Conservation (phyloP, 1,140 invertebrate species). For the Metaphire vulgaris region DNA sequence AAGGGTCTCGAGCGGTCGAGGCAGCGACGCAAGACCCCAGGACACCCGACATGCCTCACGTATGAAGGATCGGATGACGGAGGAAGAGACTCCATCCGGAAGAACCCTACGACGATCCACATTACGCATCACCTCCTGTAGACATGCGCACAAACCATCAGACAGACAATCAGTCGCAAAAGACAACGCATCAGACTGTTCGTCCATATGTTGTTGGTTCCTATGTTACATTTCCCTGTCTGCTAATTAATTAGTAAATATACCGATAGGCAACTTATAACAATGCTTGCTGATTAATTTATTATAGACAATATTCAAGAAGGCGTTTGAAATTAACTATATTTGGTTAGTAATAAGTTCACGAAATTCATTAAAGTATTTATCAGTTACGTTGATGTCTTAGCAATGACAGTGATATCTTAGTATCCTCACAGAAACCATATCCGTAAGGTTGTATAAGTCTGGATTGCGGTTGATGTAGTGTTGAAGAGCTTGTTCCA, state of each 20-base stretch:
- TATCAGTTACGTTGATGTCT: no score
- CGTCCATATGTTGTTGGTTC: neutral
- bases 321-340: no score
- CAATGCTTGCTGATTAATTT: no score
- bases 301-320: no score
- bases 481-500: slow-evolving; percentile 52
- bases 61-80: slow-evolving; percentile 48
- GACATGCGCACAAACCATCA: slow-evolving; percentile 10
- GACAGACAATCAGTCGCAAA: neutral
- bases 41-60: slow-evolving; percentile 48
- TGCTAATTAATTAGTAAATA: no score
- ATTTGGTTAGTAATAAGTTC: no score
- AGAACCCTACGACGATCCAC: slow-evolving; percentile 47
- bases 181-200: neutral
- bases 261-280: no score
- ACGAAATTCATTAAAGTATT: no score
- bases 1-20: slow-evolving; percentile 48
- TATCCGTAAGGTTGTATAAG: slow-evolving; percentile 46
- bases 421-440: slow-evolving; percentile 46
- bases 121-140: slow-evolving; percentile 48
- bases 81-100: slow-evolving; percentile 42
- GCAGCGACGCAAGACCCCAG: slow-evolving; percentile 50
- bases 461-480: slow-evolving; percentile 52
- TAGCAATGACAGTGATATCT: no score
- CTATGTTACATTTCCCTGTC: no score